Base-by-base conservation (phyloP, 2,888 invertebrate species). In the Xanthia togata region DNA sequence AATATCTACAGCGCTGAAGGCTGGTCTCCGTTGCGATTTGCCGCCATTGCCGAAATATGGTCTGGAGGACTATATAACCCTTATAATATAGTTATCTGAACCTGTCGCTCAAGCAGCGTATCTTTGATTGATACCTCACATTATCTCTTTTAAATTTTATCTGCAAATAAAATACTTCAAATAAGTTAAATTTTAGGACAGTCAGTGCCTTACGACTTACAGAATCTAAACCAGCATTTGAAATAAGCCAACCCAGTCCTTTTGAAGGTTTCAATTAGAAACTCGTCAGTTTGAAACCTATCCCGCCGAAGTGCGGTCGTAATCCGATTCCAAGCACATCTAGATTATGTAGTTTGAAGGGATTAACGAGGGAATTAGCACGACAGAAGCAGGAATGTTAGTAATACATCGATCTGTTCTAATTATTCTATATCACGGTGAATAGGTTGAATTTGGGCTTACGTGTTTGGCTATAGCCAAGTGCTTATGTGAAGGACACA, bases 271-370 rank as follows among this genome's bases (percentile, higher is more conserved):
- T 84, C 47, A 74, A 69, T 71, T 57, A 74, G 55, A 68, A 79
- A 41, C 72, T 67, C 35, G 20, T 26, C 57, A 67, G 44, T 69
- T 69, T 38, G 23, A 65, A 78, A 41, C 44, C 53, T 59, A 69
- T 78, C 4, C 17, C 17, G 50, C 8, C 14, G 17, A 69, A 55
- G 26, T 70, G 47, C n/a, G 38, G 35, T 57, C 12, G 38, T 53
- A 78, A 84, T 70, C 70, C 14, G 20, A 17, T 38, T 26, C 57
- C 63, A 4, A 50, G 47, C 44, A 55, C 50, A 38, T 47, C 31
- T 31, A 70, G 85, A 65, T 73, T 73, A 81, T 38, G 82, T 81
- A 62, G 67, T 81, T 76, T 67, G 67, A 76, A 64, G 63, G 85
- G 73, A 73, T 81, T 76, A 69, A 70, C 50, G 8, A 47, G 62